Evolutionary conservation across 2,797 vertebrate genomes (phyloP).

Genomic region (Carcharodon carcharias): DNA sequence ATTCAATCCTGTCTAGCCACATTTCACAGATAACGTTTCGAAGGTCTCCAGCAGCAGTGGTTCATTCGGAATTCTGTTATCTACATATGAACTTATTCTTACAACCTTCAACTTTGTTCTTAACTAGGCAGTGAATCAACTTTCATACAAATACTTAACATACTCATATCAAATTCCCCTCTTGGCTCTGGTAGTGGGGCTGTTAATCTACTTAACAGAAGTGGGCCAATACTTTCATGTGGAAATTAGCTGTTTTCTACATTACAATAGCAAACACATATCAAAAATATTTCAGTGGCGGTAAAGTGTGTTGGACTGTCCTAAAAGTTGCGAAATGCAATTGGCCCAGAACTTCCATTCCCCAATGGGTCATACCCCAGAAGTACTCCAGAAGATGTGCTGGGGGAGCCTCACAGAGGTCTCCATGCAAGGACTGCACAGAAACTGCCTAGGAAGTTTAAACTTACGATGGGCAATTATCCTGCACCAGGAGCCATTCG

Average conservation of each 20-base stretch:
- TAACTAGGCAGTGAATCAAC: neutral
- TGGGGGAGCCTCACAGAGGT: too few species aligned
- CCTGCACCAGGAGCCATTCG: too few species aligned
- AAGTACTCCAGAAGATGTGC: too few species aligned
- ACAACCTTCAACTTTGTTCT: neutral
- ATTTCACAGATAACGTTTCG: neutral
- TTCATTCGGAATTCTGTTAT: neutral
- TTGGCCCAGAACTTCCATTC: too few species aligned
- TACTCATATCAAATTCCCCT: neutral
- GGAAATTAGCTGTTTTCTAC: neutral
- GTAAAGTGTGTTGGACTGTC: neutral
- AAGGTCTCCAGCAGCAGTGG: neutral
- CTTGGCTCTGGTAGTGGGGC: too few species aligned
- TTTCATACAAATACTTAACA: neutral
- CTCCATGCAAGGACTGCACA: too few species aligned
- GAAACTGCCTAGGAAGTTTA: too few species aligned
- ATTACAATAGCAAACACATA: neutral
- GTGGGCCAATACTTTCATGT: neutral
- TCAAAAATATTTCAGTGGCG: neutral
- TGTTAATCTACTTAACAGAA: neutral
- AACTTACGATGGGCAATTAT: too few species aligned
- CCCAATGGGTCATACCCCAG: too few species aligned
- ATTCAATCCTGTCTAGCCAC: neutral
- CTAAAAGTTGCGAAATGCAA: neutral
- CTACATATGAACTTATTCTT: neutral